Evolutionary conservation across 2,797 vertebrate species (phyloP).

Genomic region (Rhadinocentrus ornatus): DNA sequence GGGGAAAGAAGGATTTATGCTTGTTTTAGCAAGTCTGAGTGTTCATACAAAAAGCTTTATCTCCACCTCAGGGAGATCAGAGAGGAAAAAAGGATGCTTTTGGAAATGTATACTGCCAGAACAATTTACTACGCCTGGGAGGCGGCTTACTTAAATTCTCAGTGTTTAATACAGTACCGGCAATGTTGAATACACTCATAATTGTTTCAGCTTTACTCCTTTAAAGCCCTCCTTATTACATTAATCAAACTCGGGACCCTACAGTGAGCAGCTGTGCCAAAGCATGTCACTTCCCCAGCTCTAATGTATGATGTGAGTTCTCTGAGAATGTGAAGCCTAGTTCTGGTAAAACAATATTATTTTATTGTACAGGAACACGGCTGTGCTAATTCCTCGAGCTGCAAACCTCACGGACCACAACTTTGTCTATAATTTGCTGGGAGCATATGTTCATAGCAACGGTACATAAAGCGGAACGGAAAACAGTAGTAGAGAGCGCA

Average conservation of each 20-base stretch:
- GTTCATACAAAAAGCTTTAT: constrained; percentile 67
- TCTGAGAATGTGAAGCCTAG: constrained; percentile 68
- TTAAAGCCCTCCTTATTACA: constrained; percentile 65
- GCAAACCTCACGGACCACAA: constrained; percentile 84
- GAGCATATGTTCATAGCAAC: constrained; percentile 85
- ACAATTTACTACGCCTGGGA: constrained; percentile 73
- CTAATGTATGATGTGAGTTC: constrained; percentile 53
- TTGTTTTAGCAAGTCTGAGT: constrained; percentile 77
- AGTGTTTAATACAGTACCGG: constrained; percentile 61
- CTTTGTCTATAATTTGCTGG: constrained; percentile 84
- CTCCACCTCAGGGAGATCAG: constrained; percentile 73
- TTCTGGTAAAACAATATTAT: constrained; percentile 85
- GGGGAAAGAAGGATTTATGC: constrained; percentile 67
- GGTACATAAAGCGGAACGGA: constrained; percentile 83
- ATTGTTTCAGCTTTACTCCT: constrained; percentile 73
- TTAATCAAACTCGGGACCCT: constrained; percentile 61
- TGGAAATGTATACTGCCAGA: constrained; percentile 61
- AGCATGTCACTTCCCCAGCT: constrained; percentile 64
- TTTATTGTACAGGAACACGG: constrained; percentile 83
- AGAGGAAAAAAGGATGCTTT: constrained; percentile 65
- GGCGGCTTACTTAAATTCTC: constrained; percentile 71
- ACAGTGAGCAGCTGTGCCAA: constrained; percentile 48
- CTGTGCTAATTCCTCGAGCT: constrained; percentile 82
- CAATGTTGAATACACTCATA: constrained; percentile 66
- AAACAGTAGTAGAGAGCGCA: constrained; percentile 82